Conservation (phyloP, 2,888 invertebrate genomes). For the Epinotia brunnichana region DNA sequence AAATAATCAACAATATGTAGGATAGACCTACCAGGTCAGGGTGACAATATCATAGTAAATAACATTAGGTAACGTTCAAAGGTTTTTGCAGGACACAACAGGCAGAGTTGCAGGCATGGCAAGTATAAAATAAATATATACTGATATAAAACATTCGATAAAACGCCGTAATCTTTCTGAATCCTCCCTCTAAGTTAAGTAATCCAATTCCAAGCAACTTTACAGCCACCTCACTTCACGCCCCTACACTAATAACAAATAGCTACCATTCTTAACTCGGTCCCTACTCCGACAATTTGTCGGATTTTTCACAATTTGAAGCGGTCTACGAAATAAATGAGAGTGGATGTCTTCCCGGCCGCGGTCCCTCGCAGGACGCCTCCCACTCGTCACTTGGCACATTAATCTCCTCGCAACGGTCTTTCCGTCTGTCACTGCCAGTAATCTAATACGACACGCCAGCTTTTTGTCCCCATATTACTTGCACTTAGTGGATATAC, state of each 20-base stretch:
- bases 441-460: slow-evolving; percentile 83
- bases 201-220: slow-evolving; percentile 40
- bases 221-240: slow-evolving; percentile 34
- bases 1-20: no score
- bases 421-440: slow-evolving; percentile 79
- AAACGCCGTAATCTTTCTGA: slow-evolving; percentile 19
- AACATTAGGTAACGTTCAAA: no score
- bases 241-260: slow-evolving; percentile 43
- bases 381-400: slow-evolving; percentile 81
- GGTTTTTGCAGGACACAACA: no score
- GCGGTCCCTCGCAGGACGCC: slow-evolving; percentile 57
- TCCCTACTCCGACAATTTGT: slow-evolving; percentile 61
- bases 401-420: slow-evolving; percentile 79
- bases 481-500: slow-evolving; percentile 73
- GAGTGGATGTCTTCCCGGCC: slow-evolving; percentile 62
- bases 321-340: slow-evolving; percentile 72
- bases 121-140: neutral
- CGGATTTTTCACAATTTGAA: slow-evolving; percentile 71
- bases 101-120: no score
- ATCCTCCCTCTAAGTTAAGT: slow-evolving; percentile 33
- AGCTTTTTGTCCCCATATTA: slow-evolving; percentile 80
- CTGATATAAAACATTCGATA: slow-evolving; percentile 2
- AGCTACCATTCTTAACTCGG: slow-evolving; percentile 43
- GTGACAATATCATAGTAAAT: no score
- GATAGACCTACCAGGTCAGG: no score